Conservation (phyloP, 2,113 vertebrate genomes). For the Coryphaenoides rupestris region DNA sequence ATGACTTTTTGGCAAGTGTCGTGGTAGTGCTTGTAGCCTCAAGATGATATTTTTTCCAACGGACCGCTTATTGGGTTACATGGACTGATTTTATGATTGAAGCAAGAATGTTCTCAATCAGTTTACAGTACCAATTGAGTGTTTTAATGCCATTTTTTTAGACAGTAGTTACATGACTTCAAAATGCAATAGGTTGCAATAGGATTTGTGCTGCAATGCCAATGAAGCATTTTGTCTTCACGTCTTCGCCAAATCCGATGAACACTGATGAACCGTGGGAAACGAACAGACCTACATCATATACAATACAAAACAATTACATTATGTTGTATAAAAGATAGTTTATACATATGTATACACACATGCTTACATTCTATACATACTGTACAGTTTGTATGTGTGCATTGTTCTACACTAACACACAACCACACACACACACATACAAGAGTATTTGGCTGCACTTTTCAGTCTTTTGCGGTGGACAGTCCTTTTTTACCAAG, state of each 20-base stretch:
- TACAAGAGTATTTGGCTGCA: conserved; percentile 64
- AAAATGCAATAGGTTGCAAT: conserved; percentile 17
- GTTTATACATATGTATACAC: conserved; percentile 72
- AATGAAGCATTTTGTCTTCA: conserved; percentile 28
- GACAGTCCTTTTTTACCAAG: conserved; percentile 24
- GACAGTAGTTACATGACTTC: conserved; percentile 52
- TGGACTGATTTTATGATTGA: not conserved
- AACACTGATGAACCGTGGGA: conserved; percentile 32
- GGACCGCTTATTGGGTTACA: conserved; percentile 35
- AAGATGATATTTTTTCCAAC: conserved; percentile 33
- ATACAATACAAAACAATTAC: conserved; percentile 71
- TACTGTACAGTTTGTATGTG: conserved; percentile 69
- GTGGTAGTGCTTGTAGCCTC: conserved; percentile 51
- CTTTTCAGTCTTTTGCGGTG: conserved; percentile 38
- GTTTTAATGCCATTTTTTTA: conserved; percentile 45
- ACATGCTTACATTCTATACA: conserved; percentile 71
- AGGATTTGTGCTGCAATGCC: conserved; percentile 18
- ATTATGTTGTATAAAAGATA: conserved; percentile 76
- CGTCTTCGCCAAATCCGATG: conserved; percentile 34
- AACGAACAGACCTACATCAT: conserved; percentile 63
- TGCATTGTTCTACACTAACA: conserved; percentile 67
- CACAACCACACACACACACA: conserved; percentile 46
- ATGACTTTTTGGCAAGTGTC: conserved; percentile 1
- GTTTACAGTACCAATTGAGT: conserved; percentile 39
- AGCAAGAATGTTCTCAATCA: conserved; percentile 39